A percentile compares a stretch with the other conserved stretches of the same genome.
phyloP scores from a whole-genome alignment of 2,113 vertebrate species.

The Gadus macrocephalus region DNA sequence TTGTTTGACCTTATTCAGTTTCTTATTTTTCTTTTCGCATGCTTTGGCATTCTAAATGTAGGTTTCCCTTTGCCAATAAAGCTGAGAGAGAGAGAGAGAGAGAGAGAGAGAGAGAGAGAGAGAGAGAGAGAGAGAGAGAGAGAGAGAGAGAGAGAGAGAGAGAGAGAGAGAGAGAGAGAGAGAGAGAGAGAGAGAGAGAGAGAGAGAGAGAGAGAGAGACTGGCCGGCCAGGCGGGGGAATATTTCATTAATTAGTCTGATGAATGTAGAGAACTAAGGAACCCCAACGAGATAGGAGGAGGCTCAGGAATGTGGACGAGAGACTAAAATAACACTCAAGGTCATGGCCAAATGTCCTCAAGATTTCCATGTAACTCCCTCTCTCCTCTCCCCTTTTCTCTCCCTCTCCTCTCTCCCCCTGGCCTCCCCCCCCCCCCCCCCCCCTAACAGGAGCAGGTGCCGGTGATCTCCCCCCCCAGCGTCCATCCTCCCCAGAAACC shows the following conservation, averaged over 20 bases:
- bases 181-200: background rate
- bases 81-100: too few relatives aligned
- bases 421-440: background rate
- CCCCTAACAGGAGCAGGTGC: slow-evolving; percentile 53
- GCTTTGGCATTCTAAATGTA: too few relatives aligned
- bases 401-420: background rate
- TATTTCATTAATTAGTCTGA: slow-evolving; percentile 64
- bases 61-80: too few relatives aligned
- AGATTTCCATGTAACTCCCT: too few relatives aligned
- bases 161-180: too few relatives aligned
- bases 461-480: slow-evolving; percentile 44
- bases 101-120: too few relatives aligned
- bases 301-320: background rate
- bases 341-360: too few relatives aligned
- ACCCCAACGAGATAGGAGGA: slow-evolving; percentile 17
- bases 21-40: too few relatives aligned
- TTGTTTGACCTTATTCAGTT: too few relatives aligned
- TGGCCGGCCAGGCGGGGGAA: slow-evolving; percentile 26
- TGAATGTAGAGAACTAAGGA: slow-evolving; percentile 58
- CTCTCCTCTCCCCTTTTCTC: too few relatives aligned
- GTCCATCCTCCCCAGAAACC: slow-evolving; percentile 43
- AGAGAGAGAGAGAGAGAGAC: slow-evolving; percentile 16
- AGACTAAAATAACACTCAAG: background rate
- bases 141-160: too few relatives aligned
- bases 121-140: too few relatives aligned